A percentile compares a stretch with the other conserved stretches of the same genome.
These are phyloP conservation scores for Autographa gamma DNA, from an alignment of 2,888 invertebrate species.

Conservation along the genomic window DNA sequence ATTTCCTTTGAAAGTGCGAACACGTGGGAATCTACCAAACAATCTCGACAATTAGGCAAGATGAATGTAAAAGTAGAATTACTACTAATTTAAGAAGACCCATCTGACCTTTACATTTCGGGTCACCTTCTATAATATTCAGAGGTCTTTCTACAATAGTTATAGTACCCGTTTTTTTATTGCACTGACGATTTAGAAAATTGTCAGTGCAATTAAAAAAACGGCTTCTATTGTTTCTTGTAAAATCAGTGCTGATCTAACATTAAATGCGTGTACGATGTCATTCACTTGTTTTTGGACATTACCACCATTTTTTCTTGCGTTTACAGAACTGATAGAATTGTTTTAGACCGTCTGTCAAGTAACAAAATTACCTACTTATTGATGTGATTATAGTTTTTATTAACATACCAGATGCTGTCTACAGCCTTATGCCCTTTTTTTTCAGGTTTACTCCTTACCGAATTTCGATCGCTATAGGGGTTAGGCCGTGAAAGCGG, in stretches of 20 bases:
- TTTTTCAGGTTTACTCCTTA: too few species aligned
- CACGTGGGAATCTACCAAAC: slow-evolving; percentile 47
- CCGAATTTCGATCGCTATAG: too few species aligned
- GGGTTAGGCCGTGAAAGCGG: too few species aligned
- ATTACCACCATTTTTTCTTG: background rate
- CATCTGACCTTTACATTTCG: background rate
- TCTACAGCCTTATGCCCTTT: too few species aligned
- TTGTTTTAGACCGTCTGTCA: background rate
- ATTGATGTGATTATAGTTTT: too few species aligned
- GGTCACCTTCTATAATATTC: background rate
- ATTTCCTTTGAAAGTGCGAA: slow-evolving; percentile 53
- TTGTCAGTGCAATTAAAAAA: background rate
- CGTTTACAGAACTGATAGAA: background rate
- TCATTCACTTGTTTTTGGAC: slow-evolving; percentile 7
- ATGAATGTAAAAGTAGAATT: slow-evolving; percentile 30
- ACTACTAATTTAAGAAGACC: slow-evolving; percentile 18
- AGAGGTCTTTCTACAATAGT: slow-evolving; percentile 12
- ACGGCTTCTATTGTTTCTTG: slow-evolving; percentile 1
- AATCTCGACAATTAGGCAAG: slow-evolving; percentile 43
- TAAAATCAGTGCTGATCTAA: slow-evolving; percentile 10
- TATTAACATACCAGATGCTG: too few species aligned
- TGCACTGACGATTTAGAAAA: background rate
- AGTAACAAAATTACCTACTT: too few species aligned
- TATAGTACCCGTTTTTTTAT: slow-evolving; percentile 9
- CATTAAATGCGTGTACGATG: slow-evolving; percentile 9